phyloP scores from a whole-genome alignment of 2,113 vertebrate genomes.

The Mormyrus iriodes region DNA sequence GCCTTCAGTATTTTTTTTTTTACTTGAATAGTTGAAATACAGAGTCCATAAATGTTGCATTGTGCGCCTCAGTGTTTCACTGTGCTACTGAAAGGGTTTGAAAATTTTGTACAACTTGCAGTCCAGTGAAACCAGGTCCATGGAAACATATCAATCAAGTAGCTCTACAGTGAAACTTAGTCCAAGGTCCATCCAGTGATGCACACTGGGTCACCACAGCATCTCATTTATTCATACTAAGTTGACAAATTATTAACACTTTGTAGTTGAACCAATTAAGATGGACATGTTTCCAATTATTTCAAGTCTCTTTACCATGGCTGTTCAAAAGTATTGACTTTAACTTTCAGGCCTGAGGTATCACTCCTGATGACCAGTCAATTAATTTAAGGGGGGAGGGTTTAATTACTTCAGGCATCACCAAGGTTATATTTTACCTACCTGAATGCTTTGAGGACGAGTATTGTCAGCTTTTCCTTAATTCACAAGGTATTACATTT shows the following conservation, averaged over 20 bases:
- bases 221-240: conserved; percentile 36
- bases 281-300: conserved; percentile 59
- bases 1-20: background rate
- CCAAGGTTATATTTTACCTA: conserved; percentile 26
- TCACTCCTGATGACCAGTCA: conserved; percentile 47
- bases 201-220: background rate
- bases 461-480: background rate
- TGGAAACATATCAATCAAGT: background rate
- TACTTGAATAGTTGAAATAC: background rate
- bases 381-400: conserved; percentile 54
- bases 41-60: background rate
- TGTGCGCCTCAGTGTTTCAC: background rate
- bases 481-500: background rate
- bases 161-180: background rate
- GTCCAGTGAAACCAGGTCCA: background rate
- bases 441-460: conserved; percentile 20
- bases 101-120: background rate
- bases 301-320: conserved; percentile 39
- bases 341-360: conserved; percentile 44
- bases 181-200: background rate
- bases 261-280: conserved; percentile 55
- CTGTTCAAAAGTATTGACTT: conserved; percentile 46
- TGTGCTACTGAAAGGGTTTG: background rate
- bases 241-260: conserved; percentile 43
- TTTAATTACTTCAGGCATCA: conserved; percentile 55